Base-by-base conservation (phyloP, 2,888 invertebrate species). In the Nephrotoma flavescens region DNA sequence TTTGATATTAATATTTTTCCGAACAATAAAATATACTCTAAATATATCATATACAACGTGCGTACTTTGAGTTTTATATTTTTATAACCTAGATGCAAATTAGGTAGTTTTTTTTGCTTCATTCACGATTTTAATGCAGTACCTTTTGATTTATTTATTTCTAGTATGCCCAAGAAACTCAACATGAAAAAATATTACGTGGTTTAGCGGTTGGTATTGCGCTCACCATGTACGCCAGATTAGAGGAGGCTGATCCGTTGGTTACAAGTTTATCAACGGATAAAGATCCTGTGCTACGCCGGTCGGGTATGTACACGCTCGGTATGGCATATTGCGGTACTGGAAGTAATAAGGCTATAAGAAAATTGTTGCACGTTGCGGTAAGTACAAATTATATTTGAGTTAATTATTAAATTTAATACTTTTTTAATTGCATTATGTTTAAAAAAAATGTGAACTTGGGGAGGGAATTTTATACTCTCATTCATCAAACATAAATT, bases 261-360 rank as follows among this genome's bases (percentile, higher is more conserved):
- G 97, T 99, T 85, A 96, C 96, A 88, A 96, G 96, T 88, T 93
- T 99, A 85, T 94, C 96, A 88, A 94, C 96, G 87, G 99, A 99
- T 91, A 99, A 99, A 92, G 98, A 98, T 92, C 98, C 98, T 6
- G 96, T 99, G 89, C 93, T 99, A 87, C 94, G 99, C 89, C 95
- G 99, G 88, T 98, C 98, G 85, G 99, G 98, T 88, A 99, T 99
- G 95, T 99, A 99, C 92, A 99, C 99, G 0, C 94, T 99, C 87
- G 99, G 99, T 0, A 98, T 99, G 95, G 99, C 99, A 0, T 99
- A 99, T 91, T 98, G 98, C 91, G 99, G 99, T 87, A 98, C 98
- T 11, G 99, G 99, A 87, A 98, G 98, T 91, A 99, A 99, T 91
- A 96, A 97, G 90, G 99, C 99, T 1, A 98, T 99, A 89, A 94